Evolutionary conservation across 2,888 invertebrate species (phyloP), one percentile per base, ranked within the genome.

Genomic region (Muschampia plurimacula): DNA sequence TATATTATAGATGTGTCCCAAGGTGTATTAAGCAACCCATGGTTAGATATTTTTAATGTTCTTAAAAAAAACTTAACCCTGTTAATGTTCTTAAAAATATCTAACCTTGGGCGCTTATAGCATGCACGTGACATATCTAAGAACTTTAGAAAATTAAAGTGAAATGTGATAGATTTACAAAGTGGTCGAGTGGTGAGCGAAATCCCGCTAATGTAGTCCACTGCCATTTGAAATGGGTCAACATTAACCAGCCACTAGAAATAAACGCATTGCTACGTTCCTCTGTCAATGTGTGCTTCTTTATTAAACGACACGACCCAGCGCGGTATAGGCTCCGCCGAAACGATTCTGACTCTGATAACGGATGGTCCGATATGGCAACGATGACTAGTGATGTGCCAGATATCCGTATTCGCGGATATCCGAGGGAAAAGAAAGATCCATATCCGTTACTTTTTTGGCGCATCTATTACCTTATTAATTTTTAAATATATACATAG

Each of bases 171-270:
- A 55, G n/a, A 55, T 55, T 55, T 8, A 22, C 55, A 22, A 22
- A 55, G 55, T 55, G 22, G 22, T 55, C 55, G 55, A 52, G 52
- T 22, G 55, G 7, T 55, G 55, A 55, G 55, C 8, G 55, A 55
- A 55, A 55, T 55, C 22, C 55, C 22, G n/a, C 22, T 22, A 55
- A 55, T 55, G 22, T 55, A 55, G 55, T 55, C 55, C 55, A 55
- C 55, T 55, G 55, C 10, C 22, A 22, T 10, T 22, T 55, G 10
- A 55, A 55, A 55, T 55, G 22, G 55, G 55, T 55, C 55, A 57
- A 28, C 55, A 57, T 55, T 22, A 55, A 55, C 55, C 28, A 55
- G 55, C 1, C 55, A 55, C 55, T 55, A 55, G 55, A 55, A 55
- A 52, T 52, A 52, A 15, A 52, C 15, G 8, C 8, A 22, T 52